Conservation (phyloP, 2,797 vertebrate species). For the Limosa lapponica region DNA sequence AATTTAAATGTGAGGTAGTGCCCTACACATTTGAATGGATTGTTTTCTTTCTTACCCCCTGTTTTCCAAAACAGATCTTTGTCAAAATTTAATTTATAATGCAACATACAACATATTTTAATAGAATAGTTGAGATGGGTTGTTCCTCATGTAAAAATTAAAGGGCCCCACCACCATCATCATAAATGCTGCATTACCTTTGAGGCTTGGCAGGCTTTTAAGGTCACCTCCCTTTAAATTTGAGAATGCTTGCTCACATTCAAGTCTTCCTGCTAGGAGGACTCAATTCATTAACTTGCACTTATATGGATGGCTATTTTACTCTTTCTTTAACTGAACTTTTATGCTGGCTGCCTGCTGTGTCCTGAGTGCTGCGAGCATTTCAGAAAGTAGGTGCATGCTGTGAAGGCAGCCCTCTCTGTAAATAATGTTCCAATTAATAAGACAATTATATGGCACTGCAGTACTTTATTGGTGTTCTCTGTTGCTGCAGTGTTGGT, state of each 20-base stretch:
- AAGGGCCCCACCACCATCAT: not conserved
- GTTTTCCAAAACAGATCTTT: not conserved
- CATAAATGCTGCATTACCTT: constrained; percentile 28
- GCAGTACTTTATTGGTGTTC: constrained; percentile 51
- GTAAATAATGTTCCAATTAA: constrained; percentile 72
- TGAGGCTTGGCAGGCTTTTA: constrained; percentile 26
- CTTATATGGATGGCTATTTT: constrained; percentile 41
- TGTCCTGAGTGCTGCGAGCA: constrained; percentile 32
- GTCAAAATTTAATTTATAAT: not conserved
- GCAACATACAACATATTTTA: not conserved
- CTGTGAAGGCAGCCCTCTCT: constrained; percentile 57
- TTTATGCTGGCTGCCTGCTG: constrained; percentile 55
- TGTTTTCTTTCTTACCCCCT: not conserved
- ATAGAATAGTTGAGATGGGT: not conserved
- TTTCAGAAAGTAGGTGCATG: constrained; percentile 66
- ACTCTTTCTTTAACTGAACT: constrained; percentile 61
- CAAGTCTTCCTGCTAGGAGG: constrained; percentile 44
- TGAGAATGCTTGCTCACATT: constrained; percentile 55
- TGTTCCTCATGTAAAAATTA: not conserved
- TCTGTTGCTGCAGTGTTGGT: constrained; percentile 31
- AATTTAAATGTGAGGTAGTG: not conserved
- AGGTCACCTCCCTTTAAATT: constrained; percentile 10
- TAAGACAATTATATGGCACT: constrained; percentile 62
- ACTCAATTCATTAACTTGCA: constrained; percentile 65
- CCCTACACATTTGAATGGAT: not conserved